A percentile compares a stretch with the other conserved stretches of the same genome.
Conservation (phyloP, 2,888 invertebrate genomes). For the Orthonevra nobilis region DNA sequence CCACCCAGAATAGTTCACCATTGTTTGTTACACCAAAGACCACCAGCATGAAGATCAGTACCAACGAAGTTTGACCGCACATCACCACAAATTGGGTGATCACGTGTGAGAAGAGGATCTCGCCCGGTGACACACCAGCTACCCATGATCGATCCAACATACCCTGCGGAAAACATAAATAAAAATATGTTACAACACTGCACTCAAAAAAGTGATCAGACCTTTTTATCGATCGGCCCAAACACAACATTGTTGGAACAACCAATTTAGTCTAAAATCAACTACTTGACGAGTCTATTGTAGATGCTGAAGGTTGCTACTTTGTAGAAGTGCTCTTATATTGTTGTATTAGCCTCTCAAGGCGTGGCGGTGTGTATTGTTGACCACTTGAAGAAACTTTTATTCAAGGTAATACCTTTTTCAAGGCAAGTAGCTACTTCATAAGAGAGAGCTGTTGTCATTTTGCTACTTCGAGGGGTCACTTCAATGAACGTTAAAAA, state of each 20-base stretch:
- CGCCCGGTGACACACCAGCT: slow-evolving; percentile 94
- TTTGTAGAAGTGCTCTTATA: neutral
- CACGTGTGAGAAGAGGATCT: slow-evolving; percentile 96
- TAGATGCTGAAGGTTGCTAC: neutral
- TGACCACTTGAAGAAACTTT: neutral
- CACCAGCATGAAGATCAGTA: slow-evolving; percentile 94
- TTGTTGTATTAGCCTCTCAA: neutral
- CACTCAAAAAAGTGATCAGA: no score
- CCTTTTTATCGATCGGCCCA: no score
- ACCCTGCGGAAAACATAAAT: no score
- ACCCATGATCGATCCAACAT: slow-evolving; percentile 95
- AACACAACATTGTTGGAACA: neutral
- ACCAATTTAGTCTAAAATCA: neutral
- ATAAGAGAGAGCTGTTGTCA: no score
- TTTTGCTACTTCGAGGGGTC: no score
- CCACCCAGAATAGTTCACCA: slow-evolving; percentile 91
- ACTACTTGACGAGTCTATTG: neutral
- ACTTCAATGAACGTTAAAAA: no score
- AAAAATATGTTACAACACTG: no score
- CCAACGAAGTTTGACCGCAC: slow-evolving; percentile 95
- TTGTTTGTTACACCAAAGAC: slow-evolving; percentile 95
- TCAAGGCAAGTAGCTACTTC: no score
- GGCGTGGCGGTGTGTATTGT: slow-evolving; percentile 2
- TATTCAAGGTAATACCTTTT: neutral
- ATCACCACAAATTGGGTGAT: slow-evolving; percentile 97